Base-by-base conservation (phyloP, 2,888 invertebrate species). In the Lasioglossum malachurum region DNA sequence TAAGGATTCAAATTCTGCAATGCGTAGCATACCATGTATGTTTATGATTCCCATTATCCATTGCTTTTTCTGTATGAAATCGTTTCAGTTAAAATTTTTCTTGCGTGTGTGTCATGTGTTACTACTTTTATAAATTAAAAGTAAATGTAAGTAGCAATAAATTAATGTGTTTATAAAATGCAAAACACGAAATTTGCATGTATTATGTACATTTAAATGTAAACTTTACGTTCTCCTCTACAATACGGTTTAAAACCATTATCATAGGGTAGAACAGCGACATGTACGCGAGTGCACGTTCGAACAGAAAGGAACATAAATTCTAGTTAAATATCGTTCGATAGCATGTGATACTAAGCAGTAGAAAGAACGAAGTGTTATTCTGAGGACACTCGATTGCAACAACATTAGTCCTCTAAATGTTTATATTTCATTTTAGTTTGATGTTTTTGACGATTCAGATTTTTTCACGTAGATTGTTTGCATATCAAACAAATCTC, bases 121-220 rank as follows among this genome's bases (percentile, higher is more conserved):
- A 16, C 16, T 81, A 76, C 12, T 64, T 49, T 44, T 53, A 35
- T 64, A 60, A 46, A 27, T 27, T 16, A 53, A 41, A 53, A n/a
- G 12, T 27, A 57, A 35, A 35, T 78, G 14, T 77, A 67, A 35
- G 27, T 69, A 14, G 49, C 7, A 75, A 78, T 75, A 82, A 73
- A 75, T 83, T 76, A 87, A 67, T 83, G 69, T 79, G 19, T 14
- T 14, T 67, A 85, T 60, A 69, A 67, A 69, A 73, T 53, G 27
- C 75, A 74, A 67, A 64, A 75, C 53, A 35, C 73, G 41, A 60
- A 49, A 71, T 80, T 80, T 80, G n/a, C 77, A 82, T 10, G 38
- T n/a, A 79, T 71, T 80, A 83, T 84, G 53, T 78, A 82, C 49
- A 83, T 75, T 67, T 16, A 53, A 60, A 60, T 35, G n/a, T n/a